Base-by-base conservation (phyloP, 2,888 invertebrate genomes). In the Frankliniella fusca region DNA sequence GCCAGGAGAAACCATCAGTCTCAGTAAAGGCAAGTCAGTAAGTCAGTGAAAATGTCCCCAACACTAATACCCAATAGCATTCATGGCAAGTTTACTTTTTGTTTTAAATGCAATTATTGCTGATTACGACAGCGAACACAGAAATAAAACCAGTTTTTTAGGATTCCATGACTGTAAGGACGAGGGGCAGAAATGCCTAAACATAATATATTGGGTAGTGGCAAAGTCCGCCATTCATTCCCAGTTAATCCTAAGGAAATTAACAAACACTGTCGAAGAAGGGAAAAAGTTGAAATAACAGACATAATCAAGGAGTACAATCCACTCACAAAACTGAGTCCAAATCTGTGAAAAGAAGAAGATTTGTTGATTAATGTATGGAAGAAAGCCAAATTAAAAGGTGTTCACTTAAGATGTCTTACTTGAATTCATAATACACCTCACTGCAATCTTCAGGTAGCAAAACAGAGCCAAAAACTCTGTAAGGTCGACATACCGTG, bases 371-470 rank as follows among this genome's bases (percentile, higher is more conserved):
- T 83, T 38, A 81, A 81, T 80, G 70, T 15, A 11, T 20, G 38
- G 7, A 18, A 82, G 50, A 50, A 50, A 11, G 48, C 12, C 15
- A 81, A 83, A 81, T 61, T 70, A 70, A 70, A 82, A 81, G 79
- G 18, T 61, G 48, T 12, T 81, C 20, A 61, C 38, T 18, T 83
- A 61, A 80, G n/a, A 82, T 49, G 84, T 91, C 93, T 90, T 89
- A 94, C 94, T 92, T 90, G 86, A 93, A 92, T 85, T 95, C 93
- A 87, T 92, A 92, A 87, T 95, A 97, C 0, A 95, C 94, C 88
- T 94, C 94, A 84, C 93, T 92, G 88, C 97, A 97, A 87, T 96
- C 94, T 86, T 94, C 93, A 2, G 96, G 96, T 85, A 96, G 87
- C 61, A 96, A 90, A 85, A 97, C 89, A 81, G 91, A 90, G 81